Evolutionary conservation across 2,797 vertebrate genomes (phyloP), one percentile per base, ranked within the genome.

Genomic region (Anas flavirostris): DNA sequence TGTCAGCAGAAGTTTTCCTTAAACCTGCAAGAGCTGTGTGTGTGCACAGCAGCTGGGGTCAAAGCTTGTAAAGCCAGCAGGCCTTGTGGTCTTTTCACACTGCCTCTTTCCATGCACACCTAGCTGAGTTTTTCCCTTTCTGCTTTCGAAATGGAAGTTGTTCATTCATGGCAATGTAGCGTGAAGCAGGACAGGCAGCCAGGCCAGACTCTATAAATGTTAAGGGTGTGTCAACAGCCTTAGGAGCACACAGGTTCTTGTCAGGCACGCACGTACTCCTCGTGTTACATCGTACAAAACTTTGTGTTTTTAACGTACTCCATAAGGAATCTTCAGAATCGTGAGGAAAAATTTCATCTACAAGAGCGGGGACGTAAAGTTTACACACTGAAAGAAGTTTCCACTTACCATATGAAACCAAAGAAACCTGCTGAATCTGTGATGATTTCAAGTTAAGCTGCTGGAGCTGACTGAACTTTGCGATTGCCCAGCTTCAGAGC

Each of bases 191-290:
- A 66, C 33, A 66, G 46, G 29, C 67, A n/a, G 64, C 76, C 41
- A 63, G 37, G 76, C 16, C 50, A 69, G 46, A 9, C 41, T 82
- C 46, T 52, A 67, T 52, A 67, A 56, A 63, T 23, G 11, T 0
- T 12, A 56, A 48, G 29, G 31, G 70, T 1, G 0, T 66, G 22
- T 3, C 41, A 64, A 23, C 29, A 1, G 0, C 26, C 19, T 4
- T 0, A 33, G 77, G 46, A 86, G 2, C 4, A 16, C 12, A 19
- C 3, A 3, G 5, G 3, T 66, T 83, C 19, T 16, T 41, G 53
- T 50, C 19, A 9, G 0, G 1, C 19, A 1, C 3, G 0, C 3
- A 0, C 10, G 3, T 68, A 1, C 18, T 37, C 46, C 39, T 69
- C 18, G 1, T 9, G 15, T 67, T 59, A 33, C 0, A 0, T 66